Conservation (phyloP, 2,797 vertebrate genomes). For the Discoglossus pictus region DNA sequence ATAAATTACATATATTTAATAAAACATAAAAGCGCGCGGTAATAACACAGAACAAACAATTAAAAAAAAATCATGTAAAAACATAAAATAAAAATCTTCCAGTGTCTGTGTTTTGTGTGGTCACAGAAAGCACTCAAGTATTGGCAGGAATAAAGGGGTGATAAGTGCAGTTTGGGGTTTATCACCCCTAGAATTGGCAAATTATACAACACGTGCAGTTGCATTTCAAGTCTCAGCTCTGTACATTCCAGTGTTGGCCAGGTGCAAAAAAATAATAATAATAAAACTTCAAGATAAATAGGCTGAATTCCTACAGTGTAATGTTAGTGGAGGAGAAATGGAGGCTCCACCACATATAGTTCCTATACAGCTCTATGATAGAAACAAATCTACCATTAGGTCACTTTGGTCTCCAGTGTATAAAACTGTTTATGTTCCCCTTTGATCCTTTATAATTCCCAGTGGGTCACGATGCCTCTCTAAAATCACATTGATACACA, state of each 20-base stretch:
- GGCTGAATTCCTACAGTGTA: too few species aligned
- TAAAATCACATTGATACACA: too few species aligned
- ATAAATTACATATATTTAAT: slow-evolving; percentile 38
- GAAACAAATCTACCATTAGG: too few species aligned
- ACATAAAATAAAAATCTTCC: slow-evolving; percentile 21
- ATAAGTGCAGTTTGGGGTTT: slow-evolving; percentile 26
- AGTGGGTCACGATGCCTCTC: too few species aligned
- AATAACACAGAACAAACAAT: slow-evolving; percentile 1
- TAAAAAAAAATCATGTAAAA: slow-evolving; percentile 13
- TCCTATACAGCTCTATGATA: too few species aligned
- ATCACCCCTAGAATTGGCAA: slow-evolving; percentile 15
- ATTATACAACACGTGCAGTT: slow-evolving; percentile 3
- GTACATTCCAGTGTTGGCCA: slow-evolving; percentile 1
- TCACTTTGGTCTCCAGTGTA: too few species aligned
- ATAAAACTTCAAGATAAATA: neutral
- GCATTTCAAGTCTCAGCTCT: neutral
- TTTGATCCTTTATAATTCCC: too few species aligned
- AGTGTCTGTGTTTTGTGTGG: slow-evolving; percentile 7
- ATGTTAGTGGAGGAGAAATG: too few species aligned
- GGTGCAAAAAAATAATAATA: neutral
- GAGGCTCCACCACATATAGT: too few species aligned
- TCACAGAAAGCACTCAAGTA: slow-evolving; percentile 42
- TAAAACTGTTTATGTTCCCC: too few species aligned
- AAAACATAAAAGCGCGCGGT: slow-evolving; percentile 44
- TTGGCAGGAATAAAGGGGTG: slow-evolving; percentile 34